Evolutionary conservation across 2,113 vertebrate species (phyloP), one percentile per base, ranked within the genome.

Genomic region (Circaetus gallicus): DNA sequence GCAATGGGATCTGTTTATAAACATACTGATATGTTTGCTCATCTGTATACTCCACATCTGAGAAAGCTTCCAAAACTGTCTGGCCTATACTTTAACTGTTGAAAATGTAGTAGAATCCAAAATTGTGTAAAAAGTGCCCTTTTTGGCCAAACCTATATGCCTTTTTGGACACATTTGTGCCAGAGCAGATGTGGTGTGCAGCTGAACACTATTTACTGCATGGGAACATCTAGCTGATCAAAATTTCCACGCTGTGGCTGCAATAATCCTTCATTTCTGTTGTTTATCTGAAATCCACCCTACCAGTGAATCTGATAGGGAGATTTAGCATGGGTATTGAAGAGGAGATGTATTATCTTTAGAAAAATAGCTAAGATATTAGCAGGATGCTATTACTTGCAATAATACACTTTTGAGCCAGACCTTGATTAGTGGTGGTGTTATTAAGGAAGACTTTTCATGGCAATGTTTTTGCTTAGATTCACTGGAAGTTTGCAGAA

Each of bases 131-230:
- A 81, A 91, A 15, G 5, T 90, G 19, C 42, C 52, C 70, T 59
- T 84, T 86, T 13, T 88, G 55, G 77, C 63, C 76, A 88, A 88
- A 66, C 16, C 15, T 15, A 10, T 67, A 19, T 61, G 43, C 43
- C 7, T 45, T 66, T 80, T 71, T 82, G 52, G 78, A n/a, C 21
- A 19, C 9, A 5, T 86, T 76, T 56, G 12, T 89, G 59, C 66
- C 88, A 92, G 65, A 95, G 59, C 93, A 94, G 86, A 96, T 95
- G 93, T 70, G 29, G 31, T 26, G 7, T 92, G 47, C 94, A 94
- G 86, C 89, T 97, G 96, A 89, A 94, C 45, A 32, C 65, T 94
- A 22, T 95, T 89, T 91, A 89, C 84, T 94, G 52, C 69, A 50
- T 14, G 10, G 50, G 16, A 82, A 32, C 43, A 72, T 92, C 69